These are phyloP conservation scores for Vanessa tameamea DNA, from an alignment of 1,140 invertebrate species.

Conservation along the genomic window DNA sequence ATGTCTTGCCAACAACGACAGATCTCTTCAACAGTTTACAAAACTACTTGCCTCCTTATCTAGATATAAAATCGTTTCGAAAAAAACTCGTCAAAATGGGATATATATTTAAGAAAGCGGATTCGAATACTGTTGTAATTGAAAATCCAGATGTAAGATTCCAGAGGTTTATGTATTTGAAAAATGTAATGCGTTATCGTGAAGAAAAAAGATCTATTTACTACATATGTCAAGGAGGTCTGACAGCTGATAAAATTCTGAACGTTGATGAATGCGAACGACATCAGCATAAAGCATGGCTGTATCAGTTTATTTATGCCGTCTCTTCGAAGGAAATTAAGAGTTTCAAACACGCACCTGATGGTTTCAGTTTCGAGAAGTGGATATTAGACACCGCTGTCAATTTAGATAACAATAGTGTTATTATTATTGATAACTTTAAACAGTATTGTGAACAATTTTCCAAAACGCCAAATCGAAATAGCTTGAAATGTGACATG, in stretches of 20 bases:
- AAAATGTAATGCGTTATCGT: conserved; percentile 34
- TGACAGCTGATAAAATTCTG: conserved; percentile 11
- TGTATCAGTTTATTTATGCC: conserved; percentile 30
- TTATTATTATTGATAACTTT: conserved; percentile 42
- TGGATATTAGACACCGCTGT: conserved; percentile 34
- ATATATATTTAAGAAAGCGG: conserved; percentile 45
- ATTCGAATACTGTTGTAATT: conserved; percentile 31
- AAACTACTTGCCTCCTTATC: conserved; percentile 35
- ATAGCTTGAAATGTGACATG: conserved; percentile 46
- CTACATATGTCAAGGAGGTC: conserved; percentile 32
- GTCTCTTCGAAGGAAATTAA: conserved; percentile 29
- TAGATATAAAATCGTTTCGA: conserved; percentile 46
- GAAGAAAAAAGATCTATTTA: conserved; percentile 31
- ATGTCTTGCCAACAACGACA: conserved; percentile 36
- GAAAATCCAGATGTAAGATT: conserved; percentile 45
- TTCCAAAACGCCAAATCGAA: conserved; percentile 26
- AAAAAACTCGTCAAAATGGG: conserved; percentile 46
- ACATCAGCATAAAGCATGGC: neutral
- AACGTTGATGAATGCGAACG: conserved; percentile 19
- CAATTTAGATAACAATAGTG: conserved; percentile 29
- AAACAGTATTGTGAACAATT: conserved; percentile 32
- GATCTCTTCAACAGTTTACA: conserved; percentile 39
- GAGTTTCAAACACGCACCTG: conserved; percentile 2
- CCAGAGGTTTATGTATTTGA: conserved; percentile 53
- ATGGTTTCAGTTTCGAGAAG: conserved; percentile 25